Conservation (phyloP, 2,113 vertebrate genomes). For the Notiomystis cincta region DNA sequence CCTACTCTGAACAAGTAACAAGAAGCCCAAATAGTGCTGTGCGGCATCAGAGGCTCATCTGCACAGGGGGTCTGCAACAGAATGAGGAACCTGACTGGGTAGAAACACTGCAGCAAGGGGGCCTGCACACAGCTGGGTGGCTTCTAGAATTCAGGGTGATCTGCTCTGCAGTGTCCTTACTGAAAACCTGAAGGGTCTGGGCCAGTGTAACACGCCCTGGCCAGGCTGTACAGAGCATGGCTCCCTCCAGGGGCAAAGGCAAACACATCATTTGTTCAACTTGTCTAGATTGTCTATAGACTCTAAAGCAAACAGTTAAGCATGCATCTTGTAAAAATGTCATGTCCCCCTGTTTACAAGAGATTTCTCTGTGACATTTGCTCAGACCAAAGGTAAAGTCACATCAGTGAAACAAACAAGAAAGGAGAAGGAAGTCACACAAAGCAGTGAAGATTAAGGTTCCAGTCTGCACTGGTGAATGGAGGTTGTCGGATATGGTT, state of each 20-base stretch:
- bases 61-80: background rate
- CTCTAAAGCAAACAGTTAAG: slow-evolving; percentile 56
- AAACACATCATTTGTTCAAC: background rate
- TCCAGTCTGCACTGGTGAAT: background rate
- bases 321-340: slow-evolving; percentile 44
- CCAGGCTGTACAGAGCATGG: background rate
- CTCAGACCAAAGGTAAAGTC: slow-evolving; percentile 51
- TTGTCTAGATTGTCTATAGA: background rate
- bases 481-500: background rate
- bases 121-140: background rate
- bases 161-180: background rate
- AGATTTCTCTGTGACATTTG: slow-evolving; percentile 49
- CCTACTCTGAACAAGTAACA: background rate
- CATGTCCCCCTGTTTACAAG: slow-evolving; percentile 45
- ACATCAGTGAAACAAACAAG: slow-evolving; percentile 35
- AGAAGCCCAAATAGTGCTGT: background rate
- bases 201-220: background rate
- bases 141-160: background rate
- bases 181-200: background rate
- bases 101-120: background rate
- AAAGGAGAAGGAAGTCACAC: slow-evolving; percentile 37
- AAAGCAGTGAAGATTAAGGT: slow-evolving; percentile 19
- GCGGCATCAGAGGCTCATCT: background rate
- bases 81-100: background rate
- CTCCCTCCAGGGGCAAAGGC: slow-evolving; percentile 7